Conservation (phyloP, 2,888 invertebrate species). For the Tinea trinotella region DNA sequence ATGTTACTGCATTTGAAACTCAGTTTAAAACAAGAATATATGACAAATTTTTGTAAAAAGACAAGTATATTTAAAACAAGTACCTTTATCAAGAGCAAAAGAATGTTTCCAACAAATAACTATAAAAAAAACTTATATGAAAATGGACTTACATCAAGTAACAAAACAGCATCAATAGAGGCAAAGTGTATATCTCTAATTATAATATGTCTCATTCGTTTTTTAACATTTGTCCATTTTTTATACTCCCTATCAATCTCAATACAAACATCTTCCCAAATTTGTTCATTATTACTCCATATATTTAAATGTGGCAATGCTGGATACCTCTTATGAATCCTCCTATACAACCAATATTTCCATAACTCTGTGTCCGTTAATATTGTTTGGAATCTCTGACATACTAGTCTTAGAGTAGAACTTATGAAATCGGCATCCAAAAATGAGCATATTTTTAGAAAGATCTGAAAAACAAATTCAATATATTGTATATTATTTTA, state of each 20-base stretch:
- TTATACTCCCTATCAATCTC: slow-evolving; percentile 71
- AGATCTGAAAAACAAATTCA: slow-evolving; percentile 54
- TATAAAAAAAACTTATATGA: not conserved
- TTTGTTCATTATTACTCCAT: slow-evolving; percentile 50
- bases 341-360: slow-evolving; percentile 58
- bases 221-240: slow-evolving; percentile 65
- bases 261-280: slow-evolving; percentile 73
- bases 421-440: slow-evolving; percentile 70
- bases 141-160: slow-evolving; percentile 71
- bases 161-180: slow-evolving; percentile 71
- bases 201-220: slow-evolving; percentile 58
- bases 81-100: too few relatives aligned
- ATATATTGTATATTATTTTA: too few relatives aligned
- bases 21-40: too few relatives aligned
- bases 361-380: slow-evolving; percentile 70
- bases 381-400: slow-evolving; percentile 69
- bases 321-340: slow-evolving; percentile 42
- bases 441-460: slow-evolving; percentile 74
- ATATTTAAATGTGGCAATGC: slow-evolving; percentile 45
- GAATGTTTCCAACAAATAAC: too few relatives aligned
- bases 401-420: slow-evolving; percentile 65
- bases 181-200: slow-evolving; percentile 70
- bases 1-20: too few relatives aligned
- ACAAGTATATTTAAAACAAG: too few relatives aligned
- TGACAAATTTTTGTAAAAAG: too few relatives aligned